These are phyloP conservation scores for Mizuhopecten yessoensis DNA, from an alignment of 1,140 invertebrate genomes.

Conservation along the genomic window DNA sequence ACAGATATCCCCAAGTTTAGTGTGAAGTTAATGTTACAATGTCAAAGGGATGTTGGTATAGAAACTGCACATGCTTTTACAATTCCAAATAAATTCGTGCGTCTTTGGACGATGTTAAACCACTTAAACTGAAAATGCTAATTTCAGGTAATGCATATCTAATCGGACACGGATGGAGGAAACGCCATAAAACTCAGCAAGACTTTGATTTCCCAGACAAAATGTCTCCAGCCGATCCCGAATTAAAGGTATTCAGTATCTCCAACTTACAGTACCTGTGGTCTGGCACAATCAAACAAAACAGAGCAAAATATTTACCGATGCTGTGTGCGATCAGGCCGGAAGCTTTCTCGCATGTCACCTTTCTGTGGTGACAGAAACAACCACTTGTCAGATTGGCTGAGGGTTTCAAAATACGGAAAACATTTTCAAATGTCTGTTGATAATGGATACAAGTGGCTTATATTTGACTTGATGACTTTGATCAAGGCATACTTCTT, in stretches of 20 bases:
- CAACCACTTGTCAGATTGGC: neutral
- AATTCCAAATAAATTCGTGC: too few species aligned
- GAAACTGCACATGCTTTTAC: too few species aligned
- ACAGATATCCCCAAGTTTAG: too few species aligned
- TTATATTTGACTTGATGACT: slow-evolving; percentile 39
- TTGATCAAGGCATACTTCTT: slow-evolving; percentile 27
- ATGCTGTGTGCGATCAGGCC: neutral
- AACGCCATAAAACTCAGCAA: neutral
- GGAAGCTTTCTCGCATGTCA: neutral
- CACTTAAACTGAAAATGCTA: neutral
- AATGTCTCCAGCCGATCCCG: neutral
- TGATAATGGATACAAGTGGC: slow-evolving; percentile 31
- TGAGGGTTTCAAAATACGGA: neutral
- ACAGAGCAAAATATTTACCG: neutral
- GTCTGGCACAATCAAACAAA: neutral
- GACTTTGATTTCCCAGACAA: neutral
- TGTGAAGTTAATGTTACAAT: too few species aligned
- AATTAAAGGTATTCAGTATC: neutral
- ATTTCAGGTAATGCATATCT: neutral
- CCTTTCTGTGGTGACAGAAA: neutral
- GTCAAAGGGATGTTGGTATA: too few species aligned
- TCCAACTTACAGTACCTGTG: neutral
- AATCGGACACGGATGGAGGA: neutral
- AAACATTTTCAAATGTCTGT: neutral
- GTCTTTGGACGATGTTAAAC: neutral